Evolutionary conservation across 1,140 invertebrate genomes (phyloP).

Genomic region (Aradophagus sp.): DNA sequence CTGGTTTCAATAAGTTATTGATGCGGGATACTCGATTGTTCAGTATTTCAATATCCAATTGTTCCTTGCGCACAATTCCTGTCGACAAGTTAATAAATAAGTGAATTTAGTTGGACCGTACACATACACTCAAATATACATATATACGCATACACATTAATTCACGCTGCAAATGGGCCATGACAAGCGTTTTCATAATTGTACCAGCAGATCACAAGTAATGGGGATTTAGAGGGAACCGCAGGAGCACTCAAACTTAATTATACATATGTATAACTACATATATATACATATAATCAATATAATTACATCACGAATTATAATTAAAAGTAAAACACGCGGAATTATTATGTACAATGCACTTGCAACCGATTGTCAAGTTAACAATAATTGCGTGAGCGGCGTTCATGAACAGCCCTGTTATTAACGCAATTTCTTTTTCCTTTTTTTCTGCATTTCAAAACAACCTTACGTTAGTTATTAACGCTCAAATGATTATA

Average conservation of each 20-base stretch:
- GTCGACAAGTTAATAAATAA: conserved; percentile 43
- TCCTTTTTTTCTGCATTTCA: too few species aligned
- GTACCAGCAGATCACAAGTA: conserved; percentile 18
- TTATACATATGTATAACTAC: too few species aligned
- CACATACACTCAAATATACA: conserved; percentile 17
- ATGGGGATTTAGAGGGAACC: conserved; percentile 10
- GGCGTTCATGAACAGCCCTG: too few species aligned
- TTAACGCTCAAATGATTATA: too few species aligned
- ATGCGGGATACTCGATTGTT: conserved; percentile 69
- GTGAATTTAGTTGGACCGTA: conserved; percentile 20
- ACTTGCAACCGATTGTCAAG: too few species aligned
- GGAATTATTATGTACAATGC: conserved; percentile 1
- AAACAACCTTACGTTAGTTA: too few species aligned
- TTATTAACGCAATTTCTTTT: too few species aligned
- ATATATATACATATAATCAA: too few species aligned
- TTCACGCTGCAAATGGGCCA: conserved; percentile 30
- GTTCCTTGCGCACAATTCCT: conserved; percentile 69
- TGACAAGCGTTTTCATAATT: conserved; percentile 26
- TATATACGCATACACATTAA: conserved; percentile 13
- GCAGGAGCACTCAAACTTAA: conserved; percentile 33
- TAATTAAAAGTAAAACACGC: conserved; percentile 27
- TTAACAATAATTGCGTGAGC: too few species aligned
- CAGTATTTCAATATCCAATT: conserved; percentile 68
- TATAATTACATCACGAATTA: conserved; percentile 26
- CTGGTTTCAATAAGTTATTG: conserved; percentile 64